phyloP scores from a whole-genome alignment of 2,797 vertebrate genomes.

The Scarus forsteni region DNA sequence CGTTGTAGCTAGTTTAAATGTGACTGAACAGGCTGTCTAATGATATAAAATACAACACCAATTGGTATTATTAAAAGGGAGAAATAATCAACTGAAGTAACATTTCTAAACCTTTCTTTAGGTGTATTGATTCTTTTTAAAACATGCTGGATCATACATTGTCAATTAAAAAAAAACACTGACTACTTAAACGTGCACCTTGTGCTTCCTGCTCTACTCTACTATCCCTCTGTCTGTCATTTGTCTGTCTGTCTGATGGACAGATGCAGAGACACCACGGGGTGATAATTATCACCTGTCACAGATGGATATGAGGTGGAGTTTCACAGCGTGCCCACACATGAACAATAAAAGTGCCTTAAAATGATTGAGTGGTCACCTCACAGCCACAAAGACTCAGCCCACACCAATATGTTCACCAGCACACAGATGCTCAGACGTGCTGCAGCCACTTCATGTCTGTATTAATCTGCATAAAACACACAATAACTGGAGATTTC shows the following conservation, averaged over 20 bases:
- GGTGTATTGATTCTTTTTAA: no score
- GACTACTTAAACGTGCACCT: constrained; percentile 11
- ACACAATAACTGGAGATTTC: constrained; percentile 45
- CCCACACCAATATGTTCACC: constrained; percentile 48
- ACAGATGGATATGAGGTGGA: constrained; percentile 22
- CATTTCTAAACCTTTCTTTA: no score
- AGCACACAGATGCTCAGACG: constrained; percentile 48
- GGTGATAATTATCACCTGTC: constrained; percentile 74
- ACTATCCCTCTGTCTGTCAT: constrained; percentile 35
- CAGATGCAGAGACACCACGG: constrained; percentile 15
- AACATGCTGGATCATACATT: no score
- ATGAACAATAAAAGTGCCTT: neutral
- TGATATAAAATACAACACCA: no score
- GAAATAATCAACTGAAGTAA: no score
- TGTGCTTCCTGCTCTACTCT: constrained; percentile 10
- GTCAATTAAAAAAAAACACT: no score
- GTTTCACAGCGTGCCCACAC: constrained; percentile 42
- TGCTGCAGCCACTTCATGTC: constrained; percentile 26
- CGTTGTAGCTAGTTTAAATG: no score
- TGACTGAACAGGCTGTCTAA: no score
- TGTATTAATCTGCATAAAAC: constrained; percentile 69
- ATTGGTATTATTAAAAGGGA: no score
- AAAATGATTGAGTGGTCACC: constrained; percentile 46
- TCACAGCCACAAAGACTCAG: constrained; percentile 41
- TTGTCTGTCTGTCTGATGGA: constrained; percentile 18